Percentiles rank a stretch among this genome's conserved stretches.
phyloP scores from a whole-genome alignment of 1,140 invertebrate species.

The Drosophila quadrilineata region DNA sequence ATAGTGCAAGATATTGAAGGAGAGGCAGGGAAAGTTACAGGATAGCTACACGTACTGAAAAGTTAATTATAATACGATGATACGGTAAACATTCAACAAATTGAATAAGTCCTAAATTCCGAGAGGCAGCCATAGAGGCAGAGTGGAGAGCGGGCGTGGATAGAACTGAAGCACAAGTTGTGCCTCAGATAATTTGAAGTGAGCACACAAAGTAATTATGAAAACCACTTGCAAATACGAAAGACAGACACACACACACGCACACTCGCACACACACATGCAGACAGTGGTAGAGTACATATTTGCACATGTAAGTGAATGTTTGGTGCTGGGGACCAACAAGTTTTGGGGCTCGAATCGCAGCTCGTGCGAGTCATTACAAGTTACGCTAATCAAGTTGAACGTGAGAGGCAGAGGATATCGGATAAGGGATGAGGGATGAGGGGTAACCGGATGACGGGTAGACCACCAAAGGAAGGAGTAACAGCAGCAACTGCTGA shows the following conservation, averaged over 20 bases:
- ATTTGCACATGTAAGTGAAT: slow-evolving; percentile 59
- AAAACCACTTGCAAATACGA: slow-evolving; percentile 64
- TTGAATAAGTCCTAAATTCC: slow-evolving; percentile 38
- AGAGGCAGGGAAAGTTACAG: not conserved
- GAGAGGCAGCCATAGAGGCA: not conserved
- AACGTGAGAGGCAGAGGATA: slow-evolving; percentile 50
- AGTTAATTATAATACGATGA: slow-evolving; percentile 32
- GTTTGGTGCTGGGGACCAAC: slow-evolving; percentile 39
- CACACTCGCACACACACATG: not conserved
- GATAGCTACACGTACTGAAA: not conserved
- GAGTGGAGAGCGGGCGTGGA: not conserved
- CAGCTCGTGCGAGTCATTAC: slow-evolving; percentile 71
- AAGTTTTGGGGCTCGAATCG: slow-evolving; percentile 43
- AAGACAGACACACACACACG: slow-evolving; percentile 16
- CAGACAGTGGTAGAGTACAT: slow-evolving; percentile 5
- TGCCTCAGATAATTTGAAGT: slow-evolving; percentile 46
- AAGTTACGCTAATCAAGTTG: slow-evolving; percentile 78
- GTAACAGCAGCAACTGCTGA: not conserved
- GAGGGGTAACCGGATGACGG: slow-evolving; percentile 41
- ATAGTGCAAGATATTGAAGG: not conserved
- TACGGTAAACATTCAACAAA: slow-evolving; percentile 34
- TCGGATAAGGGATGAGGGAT: not conserved
- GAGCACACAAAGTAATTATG: slow-evolving; percentile 73
- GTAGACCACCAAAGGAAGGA: slow-evolving; percentile 39
- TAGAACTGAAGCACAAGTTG: slow-evolving; percentile 13